Evolutionary conservation across 2,888 invertebrate species (phyloP).

Genomic region (Apeira syringaria): DNA sequence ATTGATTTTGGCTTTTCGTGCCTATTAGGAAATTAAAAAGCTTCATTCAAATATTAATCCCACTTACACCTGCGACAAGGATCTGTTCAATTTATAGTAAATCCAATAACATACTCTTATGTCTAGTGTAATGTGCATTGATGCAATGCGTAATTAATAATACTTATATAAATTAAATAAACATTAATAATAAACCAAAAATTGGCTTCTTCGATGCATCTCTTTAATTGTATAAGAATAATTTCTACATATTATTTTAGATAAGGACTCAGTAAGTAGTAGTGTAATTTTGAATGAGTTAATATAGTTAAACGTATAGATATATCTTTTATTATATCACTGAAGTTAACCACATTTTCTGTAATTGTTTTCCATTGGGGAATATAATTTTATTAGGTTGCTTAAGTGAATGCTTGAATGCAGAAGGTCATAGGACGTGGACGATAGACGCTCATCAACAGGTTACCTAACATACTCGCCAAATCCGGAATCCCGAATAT

Average conservation of each 20-base stretch:
- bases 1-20: background rate
- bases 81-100: slow-evolving; percentile 31
- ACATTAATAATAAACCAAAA: slow-evolving; percentile 71
- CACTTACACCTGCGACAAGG: slow-evolving; percentile 9
- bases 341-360: slow-evolving; percentile 13
- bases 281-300: slow-evolving; percentile 58
- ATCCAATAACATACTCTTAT: slow-evolving; percentile 37
- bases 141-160: slow-evolving; percentile 42
- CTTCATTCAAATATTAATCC: background rate
- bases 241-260: slow-evolving; percentile 72
- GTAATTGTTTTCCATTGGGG: background rate
- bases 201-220: slow-evolving; percentile 73
- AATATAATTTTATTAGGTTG: slow-evolving; percentile 20
- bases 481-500: no score
- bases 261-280: slow-evolving; percentile 58
- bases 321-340: slow-evolving; percentile 26
- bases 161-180: slow-evolving; percentile 38
- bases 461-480: no score
- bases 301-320: slow-evolving; percentile 28
- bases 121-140: slow-evolving; percentile 57
- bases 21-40: background rate
- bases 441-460: background rate
- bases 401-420: slow-evolving; percentile 19
- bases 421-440: background rate
- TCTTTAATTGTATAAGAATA: slow-evolving; percentile 63